Evolutionary conservation across 2,113 vertebrate species (phyloP).

Genomic region (Daubentonia madagascariensis): DNA sequence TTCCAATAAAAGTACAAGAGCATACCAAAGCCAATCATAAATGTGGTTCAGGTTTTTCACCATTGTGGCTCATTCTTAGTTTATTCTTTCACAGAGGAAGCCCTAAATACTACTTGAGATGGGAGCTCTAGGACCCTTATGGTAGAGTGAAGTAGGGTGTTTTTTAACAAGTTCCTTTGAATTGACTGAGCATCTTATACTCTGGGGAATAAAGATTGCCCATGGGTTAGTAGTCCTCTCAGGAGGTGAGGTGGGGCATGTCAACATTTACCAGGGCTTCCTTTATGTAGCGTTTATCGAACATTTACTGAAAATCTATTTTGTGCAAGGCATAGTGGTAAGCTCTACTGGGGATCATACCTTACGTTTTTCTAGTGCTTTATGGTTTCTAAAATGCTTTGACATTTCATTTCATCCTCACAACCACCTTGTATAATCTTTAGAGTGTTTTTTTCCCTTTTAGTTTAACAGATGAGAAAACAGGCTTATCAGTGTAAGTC

Average conservation of each 20-base stretch:
- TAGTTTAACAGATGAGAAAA: not conserved
- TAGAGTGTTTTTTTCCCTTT: not conserved
- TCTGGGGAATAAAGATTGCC: not conserved
- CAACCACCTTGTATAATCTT: not conserved
- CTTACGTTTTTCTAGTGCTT: not conserved
- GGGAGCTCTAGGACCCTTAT: not conserved
- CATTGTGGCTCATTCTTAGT: not conserved
- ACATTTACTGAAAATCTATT: constrained; percentile 12
- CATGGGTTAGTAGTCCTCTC: not conserved
- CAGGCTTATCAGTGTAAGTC: not conserved
- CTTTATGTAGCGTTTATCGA: not conserved
- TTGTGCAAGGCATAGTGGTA: not conserved
- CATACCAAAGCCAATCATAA: not conserved
- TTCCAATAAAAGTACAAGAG: not conserved
- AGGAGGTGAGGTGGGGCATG: not conserved
- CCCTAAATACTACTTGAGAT: not conserved
- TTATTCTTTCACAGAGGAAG: not conserved
- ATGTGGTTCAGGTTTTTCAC: not conserved
- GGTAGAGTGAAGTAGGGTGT: not conserved
- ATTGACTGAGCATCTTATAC: not conserved
- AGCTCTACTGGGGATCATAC: not conserved
- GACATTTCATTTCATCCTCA: not conserved
- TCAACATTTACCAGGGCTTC: not conserved
- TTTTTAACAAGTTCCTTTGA: not conserved
- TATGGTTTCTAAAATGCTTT: not conserved